These are phyloP conservation scores for Ploceus nigricollis DNA, from an alignment of 2,113 vertebrate species.

Conservation along the genomic window DNA sequence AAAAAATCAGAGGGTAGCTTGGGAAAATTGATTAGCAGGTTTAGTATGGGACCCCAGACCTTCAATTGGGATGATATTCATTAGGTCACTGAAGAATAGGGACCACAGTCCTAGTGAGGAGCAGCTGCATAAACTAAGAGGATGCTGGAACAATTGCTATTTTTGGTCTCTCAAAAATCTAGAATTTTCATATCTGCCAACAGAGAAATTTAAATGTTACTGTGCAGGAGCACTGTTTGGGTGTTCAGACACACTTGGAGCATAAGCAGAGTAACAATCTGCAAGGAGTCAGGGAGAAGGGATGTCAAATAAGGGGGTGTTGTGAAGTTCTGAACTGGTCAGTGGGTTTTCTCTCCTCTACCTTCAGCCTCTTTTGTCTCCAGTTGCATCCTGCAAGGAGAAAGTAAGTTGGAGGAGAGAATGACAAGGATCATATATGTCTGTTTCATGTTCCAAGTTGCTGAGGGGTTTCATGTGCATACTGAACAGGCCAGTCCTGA, in stretches of 20 bases:
- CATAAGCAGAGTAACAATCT: background rate
- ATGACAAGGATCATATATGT: fast-evolving
- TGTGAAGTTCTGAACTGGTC: background rate
- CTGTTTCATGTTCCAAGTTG: fast-evolving
- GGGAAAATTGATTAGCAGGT: background rate
- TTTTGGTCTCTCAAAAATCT: background rate
- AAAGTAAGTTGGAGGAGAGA: background rate
- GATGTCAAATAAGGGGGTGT: background rate
- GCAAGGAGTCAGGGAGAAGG: background rate
- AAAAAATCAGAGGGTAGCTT: background rate
- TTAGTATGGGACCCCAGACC: background rate
- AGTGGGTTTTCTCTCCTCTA: background rate
- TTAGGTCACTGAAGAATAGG: background rate
- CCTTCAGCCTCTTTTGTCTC: background rate
- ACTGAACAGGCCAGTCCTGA: background rate
- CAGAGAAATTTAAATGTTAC: background rate
- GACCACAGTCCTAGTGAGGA: background rate
- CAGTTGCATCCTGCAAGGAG: background rate
- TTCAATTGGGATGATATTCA: background rate
- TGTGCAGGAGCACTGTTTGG: background rate
- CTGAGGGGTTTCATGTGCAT: background rate
- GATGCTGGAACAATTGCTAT: background rate
- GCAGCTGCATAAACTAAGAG: background rate
- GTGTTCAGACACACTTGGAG: background rate
- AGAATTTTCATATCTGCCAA: background rate